Evolutionary conservation across 1,140 invertebrate genomes (phyloP), one percentile per base, ranked within the genome.

Genomic region (Zaprionus capensis): DNA sequence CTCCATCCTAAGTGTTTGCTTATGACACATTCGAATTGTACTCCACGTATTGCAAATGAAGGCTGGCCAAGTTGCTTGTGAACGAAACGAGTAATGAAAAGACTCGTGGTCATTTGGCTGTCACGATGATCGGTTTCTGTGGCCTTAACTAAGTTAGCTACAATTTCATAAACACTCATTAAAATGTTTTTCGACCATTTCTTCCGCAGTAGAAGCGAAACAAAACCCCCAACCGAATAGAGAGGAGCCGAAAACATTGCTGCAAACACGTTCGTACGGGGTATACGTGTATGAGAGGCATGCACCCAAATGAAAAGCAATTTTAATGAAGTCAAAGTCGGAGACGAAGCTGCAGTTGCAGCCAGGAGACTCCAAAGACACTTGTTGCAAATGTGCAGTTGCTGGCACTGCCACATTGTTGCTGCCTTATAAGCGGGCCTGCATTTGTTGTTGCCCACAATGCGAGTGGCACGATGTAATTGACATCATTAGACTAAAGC

Each of bases 401-500:
- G 77, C 49, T 67, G 62, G 24, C 49, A 56, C 24, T 72, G 64
- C 71, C 82, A 68, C 81, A 82, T 87, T 87, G 82, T 80, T 87
- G 84, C 66, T 88, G 84, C 83, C 84, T 78, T 87, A 88, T 87
- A 87, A 80, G 83, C 73, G 65, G 77, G 73, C 84, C 71, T 86
- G 82, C 72, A 86, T 86, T 86, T 80, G 83, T 87, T 80, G 82
- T 87, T 88, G 83, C 72, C 70, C 77, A 79, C 82, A 87, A 87
- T 85, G 82, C 82, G 83, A 86, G 80, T 87, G 83, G 76, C 83
- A 87, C 82, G 82, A 88, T 86, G 82, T 87, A 87, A 87, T 87
- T 87, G 83, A 87, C 83, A 87, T 87, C 83, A 87, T 87, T 87
- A 87, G 84, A 87, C 81, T 88, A 88, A 87, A 87, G 83, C 81